These are phyloP conservation scores for Troides helena DNA, from an alignment of 2,888 invertebrate genomes.

Conservation along the genomic window DNA sequence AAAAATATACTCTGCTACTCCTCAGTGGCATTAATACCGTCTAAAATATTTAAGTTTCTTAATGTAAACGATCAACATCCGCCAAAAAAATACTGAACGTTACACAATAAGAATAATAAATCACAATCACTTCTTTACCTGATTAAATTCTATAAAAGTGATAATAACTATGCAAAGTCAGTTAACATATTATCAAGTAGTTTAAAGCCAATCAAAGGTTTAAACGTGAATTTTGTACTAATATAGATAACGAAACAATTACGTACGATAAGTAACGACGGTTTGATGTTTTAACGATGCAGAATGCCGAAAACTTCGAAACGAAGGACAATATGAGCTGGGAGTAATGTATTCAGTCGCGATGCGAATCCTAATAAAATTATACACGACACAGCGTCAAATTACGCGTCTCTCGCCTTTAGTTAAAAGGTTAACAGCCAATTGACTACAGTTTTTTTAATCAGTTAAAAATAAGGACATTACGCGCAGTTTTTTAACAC, in stretches of 20 bases:
- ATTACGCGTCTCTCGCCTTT: constrained; percentile 79
- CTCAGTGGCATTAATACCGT: background rate
- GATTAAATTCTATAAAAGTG: constrained; percentile 35
- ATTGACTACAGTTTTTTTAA: constrained; percentile 80
- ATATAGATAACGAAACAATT: constrained; percentile 73
- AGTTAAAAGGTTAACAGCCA: constrained; percentile 81
- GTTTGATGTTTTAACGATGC: constrained; percentile 43
- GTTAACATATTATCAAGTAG: constrained; percentile 60
- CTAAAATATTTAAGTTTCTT: background rate
- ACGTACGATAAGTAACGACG: constrained; percentile 65
- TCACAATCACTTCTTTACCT: constrained; percentile 28
- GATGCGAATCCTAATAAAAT: constrained; percentile 76
- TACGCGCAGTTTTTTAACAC: constrained; percentile 50
- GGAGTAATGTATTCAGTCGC: constrained; percentile 66
- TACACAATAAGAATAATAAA: constrained; percentile 29
- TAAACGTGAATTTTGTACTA: constrained; percentile 67
- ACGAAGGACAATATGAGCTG: constrained; percentile 28
- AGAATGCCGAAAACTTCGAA: constrained; percentile 47
- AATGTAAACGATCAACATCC: constrained; percentile 6
- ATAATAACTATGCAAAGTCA: constrained; percentile 38
- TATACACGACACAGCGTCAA: constrained; percentile 78
- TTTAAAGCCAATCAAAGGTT: constrained; percentile 75
- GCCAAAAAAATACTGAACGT: constrained; percentile 20
- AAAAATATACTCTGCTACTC: background rate
- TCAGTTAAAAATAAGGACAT: constrained; percentile 79